These are phyloP conservation scores for Acanthacorydalis orientalis DNA, from an alignment of 2,888 invertebrate species.

Conservation along the genomic window DNA sequence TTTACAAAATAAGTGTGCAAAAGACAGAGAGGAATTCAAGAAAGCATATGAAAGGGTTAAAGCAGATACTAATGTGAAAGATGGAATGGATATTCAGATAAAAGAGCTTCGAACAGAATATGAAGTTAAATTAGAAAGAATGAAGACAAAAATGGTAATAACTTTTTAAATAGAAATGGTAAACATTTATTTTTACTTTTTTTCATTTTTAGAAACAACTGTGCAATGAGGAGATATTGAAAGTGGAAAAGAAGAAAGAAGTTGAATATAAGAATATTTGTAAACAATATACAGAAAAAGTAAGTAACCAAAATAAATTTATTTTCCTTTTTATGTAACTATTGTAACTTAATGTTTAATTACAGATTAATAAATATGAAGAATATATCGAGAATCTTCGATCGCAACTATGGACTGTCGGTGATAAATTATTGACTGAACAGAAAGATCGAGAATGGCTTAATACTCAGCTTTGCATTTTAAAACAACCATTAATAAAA, in stretches of 20 bases:
- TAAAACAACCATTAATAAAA: background rate
- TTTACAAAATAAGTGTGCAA: slow-evolving; percentile 20
- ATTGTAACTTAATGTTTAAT: slow-evolving; percentile 1
- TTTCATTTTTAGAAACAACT: slow-evolving; percentile 33
- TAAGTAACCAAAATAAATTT: slow-evolving; percentile 14
- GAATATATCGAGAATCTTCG: slow-evolving; percentile 32
- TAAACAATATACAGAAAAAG: slow-evolving; percentile 35
- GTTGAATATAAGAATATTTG: slow-evolving; percentile 38
- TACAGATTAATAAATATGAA: slow-evolving; percentile 15
- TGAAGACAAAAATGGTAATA: slow-evolving; percentile 71
- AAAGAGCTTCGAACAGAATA: slow-evolving; percentile 45
- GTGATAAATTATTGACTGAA: slow-evolving; percentile 39
- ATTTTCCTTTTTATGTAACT: background rate
- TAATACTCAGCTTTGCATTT: background rate
- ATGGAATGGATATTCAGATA: slow-evolving; percentile 24
- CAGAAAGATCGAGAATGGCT: slow-evolving; percentile 33
- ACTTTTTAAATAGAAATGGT: slow-evolving; percentile 15
- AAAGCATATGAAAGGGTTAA: slow-evolving; percentile 16
- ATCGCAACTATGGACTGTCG: slow-evolving; percentile 40
- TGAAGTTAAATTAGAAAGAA: slow-evolving; percentile 57
- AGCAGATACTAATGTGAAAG: slow-evolving; percentile 17
- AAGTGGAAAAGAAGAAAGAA: slow-evolving; percentile 31
- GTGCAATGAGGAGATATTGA: slow-evolving; percentile 42
- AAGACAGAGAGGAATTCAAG: slow-evolving; percentile 23
- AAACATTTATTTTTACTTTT: slow-evolving; percentile 1